Evolutionary conservation across 30 jellyfish, hydroid and myxozoan species (phyloP), one percentile per base, ranked within the genome.

Genomic region (Sanderia malayensis): DNA sequence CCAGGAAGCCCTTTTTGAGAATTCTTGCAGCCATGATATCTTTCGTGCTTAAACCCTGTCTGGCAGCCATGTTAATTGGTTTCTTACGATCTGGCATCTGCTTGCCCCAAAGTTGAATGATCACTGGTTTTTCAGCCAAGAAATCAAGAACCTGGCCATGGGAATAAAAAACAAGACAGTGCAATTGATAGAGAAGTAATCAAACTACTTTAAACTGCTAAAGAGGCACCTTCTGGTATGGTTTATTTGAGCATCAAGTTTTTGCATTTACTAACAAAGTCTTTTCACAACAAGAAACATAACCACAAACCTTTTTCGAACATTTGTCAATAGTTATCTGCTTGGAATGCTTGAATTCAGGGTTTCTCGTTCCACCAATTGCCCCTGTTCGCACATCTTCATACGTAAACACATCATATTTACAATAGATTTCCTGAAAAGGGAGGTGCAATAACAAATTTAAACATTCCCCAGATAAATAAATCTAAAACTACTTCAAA

Each of bases 21-120:
- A 76, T 65, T 31, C 81, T 70, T 13, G 96, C 96, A 17, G 89
- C 89, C 85, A 86, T 73, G 23, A 86, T 86, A 10, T 86, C 93
- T 41, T 63, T 69, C n/a, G 96, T 86, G 70, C 78, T 70, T 70
- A 47, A 84, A 1, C 96, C 96, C 23, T 49, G 74, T 28, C 37
- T 77, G 8, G 96, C 93, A n/a, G 89, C 88, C 46, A 45, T 62
- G 71, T 78, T 86, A 22, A 76, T 82, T 15, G 93, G 93, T 60
- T 86, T 78, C 67, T 47, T 68, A 60, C 81, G 46, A 34, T 79
- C 88, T 17, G 91, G 68, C 34, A 57, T 77, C 28, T 86, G 96
- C 66, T 86, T 86, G n/a, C 96, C 96, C 84, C 85, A 78, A 6
- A 86, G 24, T 44, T 86, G 85, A 31, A 86, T 78, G 47, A 77